Evolutionary conservation across 2,113 vertebrate genomes (phyloP).

Genomic region (Onychostruthus taczanowskii): DNA sequence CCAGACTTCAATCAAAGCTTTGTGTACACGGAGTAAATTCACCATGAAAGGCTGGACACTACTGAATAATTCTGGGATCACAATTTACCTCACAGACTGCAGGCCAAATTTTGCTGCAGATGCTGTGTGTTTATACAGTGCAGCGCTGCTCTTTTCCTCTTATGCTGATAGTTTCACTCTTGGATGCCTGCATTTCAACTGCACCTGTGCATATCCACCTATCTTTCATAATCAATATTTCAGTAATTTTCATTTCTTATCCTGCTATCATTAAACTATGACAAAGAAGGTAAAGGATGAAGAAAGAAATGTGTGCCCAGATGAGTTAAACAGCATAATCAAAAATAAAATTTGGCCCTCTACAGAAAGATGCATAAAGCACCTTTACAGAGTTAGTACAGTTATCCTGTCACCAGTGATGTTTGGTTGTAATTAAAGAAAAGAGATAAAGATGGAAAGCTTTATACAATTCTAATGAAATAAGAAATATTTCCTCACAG

Average conservation of each 20-base stretch:
- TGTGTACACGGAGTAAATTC: background rate
- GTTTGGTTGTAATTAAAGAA: background rate
- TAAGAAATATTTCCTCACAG: background rate
- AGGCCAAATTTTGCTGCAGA: background rate
- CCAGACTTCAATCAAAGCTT: background rate
- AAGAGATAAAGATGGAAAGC: background rate
- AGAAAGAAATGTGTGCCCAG: background rate
- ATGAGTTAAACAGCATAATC: background rate
- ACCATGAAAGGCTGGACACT: background rate
- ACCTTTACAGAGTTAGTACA: background rate
- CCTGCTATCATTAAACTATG: too few relatives aligned
- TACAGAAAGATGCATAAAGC: background rate
- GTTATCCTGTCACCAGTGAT: background rate
- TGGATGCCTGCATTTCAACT: background rate
- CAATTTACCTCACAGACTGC: background rate
- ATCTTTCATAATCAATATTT: background rate
- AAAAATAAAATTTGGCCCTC: background rate
- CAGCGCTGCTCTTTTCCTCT: background rate
- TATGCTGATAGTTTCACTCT: background rate
- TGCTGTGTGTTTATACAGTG: background rate
- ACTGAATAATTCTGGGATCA: background rate
- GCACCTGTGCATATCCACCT: background rate
- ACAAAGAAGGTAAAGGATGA: too few relatives aligned
- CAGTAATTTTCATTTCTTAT: background rate
- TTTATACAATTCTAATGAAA: background rate